These are phyloP conservation scores for Drosophila merina DNA, from an alignment of 2,888 invertebrate species.

Conservation along the genomic window DNA sequence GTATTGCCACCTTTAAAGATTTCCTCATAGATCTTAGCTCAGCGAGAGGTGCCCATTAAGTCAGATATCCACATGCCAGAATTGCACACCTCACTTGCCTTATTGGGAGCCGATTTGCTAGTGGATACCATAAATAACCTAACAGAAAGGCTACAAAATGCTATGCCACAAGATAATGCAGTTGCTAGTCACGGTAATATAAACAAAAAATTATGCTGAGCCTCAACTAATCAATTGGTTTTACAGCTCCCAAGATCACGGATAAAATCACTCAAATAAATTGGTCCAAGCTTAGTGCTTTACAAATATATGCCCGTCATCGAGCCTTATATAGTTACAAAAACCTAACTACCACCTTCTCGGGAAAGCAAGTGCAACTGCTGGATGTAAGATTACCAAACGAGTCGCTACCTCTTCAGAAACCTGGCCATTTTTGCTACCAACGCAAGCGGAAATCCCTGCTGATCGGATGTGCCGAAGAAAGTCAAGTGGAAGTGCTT, in stretches of 20 bases:
- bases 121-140: conserved; percentile 87
- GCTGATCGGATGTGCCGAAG: conserved; percentile 88
- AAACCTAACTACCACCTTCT: conserved; percentile 87
- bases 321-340: conserved; percentile 89
- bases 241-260: conserved; percentile 89
- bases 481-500: conserved; percentile 87
- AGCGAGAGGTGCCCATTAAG: conserved; percentile 85
- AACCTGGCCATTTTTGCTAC: conserved; percentile 87
- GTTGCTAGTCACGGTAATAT: conserved; percentile 89
- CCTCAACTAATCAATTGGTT: not conserved
- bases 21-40: conserved; percentile 83
- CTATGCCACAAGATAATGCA: conserved; percentile 86
- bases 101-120: conserved; percentile 88
- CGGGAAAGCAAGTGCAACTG: conserved; percentile 87
- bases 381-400: conserved; percentile 84
- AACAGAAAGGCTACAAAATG: conserved; percentile 86
- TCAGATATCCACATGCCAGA: conserved; percentile 87
- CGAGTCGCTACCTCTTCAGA: conserved; percentile 9
- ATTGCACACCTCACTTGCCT: conserved; percentile 87
- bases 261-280: conserved; percentile 86
- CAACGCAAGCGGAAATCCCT: conserved; percentile 86
- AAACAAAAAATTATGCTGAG: not conserved
- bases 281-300: conserved; percentile 88
- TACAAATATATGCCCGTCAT: conserved; percentile 88
- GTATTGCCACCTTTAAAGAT: not conserved